Evolutionary conservation across 2,888 invertebrate genomes (phyloP).

Genomic region (Ashinkailepas kermadecensis): DNA sequence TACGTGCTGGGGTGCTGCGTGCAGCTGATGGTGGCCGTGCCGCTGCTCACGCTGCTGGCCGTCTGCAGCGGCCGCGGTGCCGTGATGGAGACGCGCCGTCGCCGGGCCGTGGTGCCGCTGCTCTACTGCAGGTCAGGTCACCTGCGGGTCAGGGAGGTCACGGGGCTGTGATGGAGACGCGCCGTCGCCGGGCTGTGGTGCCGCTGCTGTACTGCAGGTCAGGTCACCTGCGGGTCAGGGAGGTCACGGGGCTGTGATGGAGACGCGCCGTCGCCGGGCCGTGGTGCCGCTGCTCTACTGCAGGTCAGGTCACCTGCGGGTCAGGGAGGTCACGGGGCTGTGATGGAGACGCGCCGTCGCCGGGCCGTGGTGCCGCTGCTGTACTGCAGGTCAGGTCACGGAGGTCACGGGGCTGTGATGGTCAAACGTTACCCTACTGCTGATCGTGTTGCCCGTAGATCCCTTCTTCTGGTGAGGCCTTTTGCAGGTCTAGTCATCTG

Average conservation of each 20-base stretch:
- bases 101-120: not conserved
- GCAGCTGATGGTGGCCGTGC: not conserved
- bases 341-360: not conserved
- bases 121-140: slow-evolving; percentile 11
- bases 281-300: not conserved
- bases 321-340: not conserved
- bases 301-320: too few species aligned
- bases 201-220: not conserved
- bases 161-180: not conserved
- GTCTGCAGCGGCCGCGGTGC: not conserved
- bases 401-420: not conserved
- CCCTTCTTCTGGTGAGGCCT: too few species aligned
- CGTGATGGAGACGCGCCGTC: not conserved
- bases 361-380: not conserved
- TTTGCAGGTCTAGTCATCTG: too few species aligned
- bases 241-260: not conserved
- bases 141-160: not conserved
- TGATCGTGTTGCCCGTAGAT: too few species aligned
- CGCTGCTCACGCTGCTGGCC: not conserved
- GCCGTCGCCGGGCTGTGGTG: not conserved
- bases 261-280: not conserved
- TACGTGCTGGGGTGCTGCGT: slow-evolving; percentile 14
- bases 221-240: too few species aligned
- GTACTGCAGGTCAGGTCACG: not conserved
- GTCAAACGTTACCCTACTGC: not conserved